Percentiles rank a stretch among this genome's conserved stretches.
Evolutionary conservation across 2,113 vertebrate genomes (phyloP).

Genomic region (Zootoca vivipara): DNA sequence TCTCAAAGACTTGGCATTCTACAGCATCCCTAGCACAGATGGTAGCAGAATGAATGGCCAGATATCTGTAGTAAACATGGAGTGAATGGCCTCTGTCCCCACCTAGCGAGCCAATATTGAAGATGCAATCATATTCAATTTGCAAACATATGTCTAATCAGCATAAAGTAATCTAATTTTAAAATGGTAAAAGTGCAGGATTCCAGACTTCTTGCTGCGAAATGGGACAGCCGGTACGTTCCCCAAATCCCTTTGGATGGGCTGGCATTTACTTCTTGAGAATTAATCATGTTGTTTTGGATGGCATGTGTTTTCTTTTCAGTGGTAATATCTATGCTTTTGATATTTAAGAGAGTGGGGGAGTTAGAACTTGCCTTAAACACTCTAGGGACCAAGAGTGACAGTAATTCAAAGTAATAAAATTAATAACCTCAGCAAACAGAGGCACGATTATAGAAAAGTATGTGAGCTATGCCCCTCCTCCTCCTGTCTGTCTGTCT

Average conservation of each 20-base stretch:
- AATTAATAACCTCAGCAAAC: background rate
- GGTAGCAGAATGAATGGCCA: too few relatives aligned
- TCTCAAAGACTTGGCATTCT: too few relatives aligned
- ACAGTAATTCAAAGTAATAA: background rate
- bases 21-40: background rate
- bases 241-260: background rate
- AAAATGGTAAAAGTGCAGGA: background rate
- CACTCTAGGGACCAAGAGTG: background rate
- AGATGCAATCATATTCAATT: background rate
- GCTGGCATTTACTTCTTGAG: background rate
- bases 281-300: background rate
- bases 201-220: background rate
- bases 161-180: background rate
- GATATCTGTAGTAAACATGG: too few relatives aligned
- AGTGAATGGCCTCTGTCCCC: conserved; percentile 4
- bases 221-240: background rate
- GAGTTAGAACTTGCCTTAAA: background rate
- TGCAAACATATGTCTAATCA: background rate
- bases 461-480: too few relatives aligned
- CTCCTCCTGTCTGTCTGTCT: too few relatives aligned
- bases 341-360: background rate
- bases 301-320: background rate
- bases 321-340: background rate
- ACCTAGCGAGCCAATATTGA: conserved; percentile 5
- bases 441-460: background rate